Conservation (phyloP, 2,797 vertebrate species). For the Channa striata region DNA sequence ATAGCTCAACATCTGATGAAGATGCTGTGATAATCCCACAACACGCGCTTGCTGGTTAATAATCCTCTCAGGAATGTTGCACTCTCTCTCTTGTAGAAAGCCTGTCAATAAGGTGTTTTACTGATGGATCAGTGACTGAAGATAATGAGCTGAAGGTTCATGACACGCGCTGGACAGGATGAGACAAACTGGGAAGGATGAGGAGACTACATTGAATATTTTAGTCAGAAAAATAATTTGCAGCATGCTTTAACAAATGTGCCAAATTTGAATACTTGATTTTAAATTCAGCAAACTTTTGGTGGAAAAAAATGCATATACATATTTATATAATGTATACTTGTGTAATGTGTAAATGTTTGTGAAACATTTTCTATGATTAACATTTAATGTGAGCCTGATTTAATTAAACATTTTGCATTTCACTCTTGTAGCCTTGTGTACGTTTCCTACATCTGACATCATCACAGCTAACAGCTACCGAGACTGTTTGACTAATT, state of each 20-base stretch:
- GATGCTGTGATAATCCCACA: conserved; percentile 68
- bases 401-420: conserved; percentile 26
- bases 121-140: conserved; percentile 20
- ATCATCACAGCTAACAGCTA: background rate
- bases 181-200: conserved; percentile 2
- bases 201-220: conserved; percentile 18
- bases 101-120: conserved; percentile 35
- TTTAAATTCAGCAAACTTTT: background rate
- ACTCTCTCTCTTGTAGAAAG: conserved; percentile 49
- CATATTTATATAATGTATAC: background rate
- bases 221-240: background rate
- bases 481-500: too few relatives aligned
- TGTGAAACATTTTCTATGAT: too few relatives aligned
- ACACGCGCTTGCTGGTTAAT: conserved; percentile 54
- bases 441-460: background rate
- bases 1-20: conserved; percentile 66
- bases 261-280: background rate
- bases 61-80: conserved; percentile 78
- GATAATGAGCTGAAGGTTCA: conserved; percentile 45
- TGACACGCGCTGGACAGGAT: background rate
- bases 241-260: background rate
- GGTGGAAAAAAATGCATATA: too few relatives aligned
- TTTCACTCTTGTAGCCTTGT: background rate
- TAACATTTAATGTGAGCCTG: too few relatives aligned
- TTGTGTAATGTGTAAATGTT: conserved; percentile 21